Evolutionary conservation across 2,888 invertebrate species (phyloP).

Genomic region (Hypomecis atomaria): DNA sequence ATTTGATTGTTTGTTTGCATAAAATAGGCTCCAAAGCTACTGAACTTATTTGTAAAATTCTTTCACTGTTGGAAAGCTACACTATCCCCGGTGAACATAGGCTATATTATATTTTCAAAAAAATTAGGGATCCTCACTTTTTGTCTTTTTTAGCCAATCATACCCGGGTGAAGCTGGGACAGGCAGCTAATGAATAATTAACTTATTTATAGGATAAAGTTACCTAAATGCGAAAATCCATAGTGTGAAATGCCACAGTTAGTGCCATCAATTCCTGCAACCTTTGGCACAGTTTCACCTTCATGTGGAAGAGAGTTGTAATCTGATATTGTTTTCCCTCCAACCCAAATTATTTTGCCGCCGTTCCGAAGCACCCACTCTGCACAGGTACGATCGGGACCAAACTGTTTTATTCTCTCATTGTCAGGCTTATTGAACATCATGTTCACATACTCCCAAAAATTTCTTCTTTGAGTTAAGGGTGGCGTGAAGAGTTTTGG

Average conservation of each 20-base stretch:
- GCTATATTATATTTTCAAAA: too few species aligned
- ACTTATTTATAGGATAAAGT: constrained; percentile 36
- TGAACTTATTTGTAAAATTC: too few species aligned
- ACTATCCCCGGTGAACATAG: too few species aligned
- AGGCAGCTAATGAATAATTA: too few species aligned
- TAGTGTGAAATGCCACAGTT: constrained; percentile 92
- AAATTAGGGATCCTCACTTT: too few species aligned
- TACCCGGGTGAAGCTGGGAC: too few species aligned
- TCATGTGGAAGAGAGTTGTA: constrained; percentile 90
- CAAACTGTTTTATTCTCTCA: constrained; percentile 88
- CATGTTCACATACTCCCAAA: constrained; percentile 85
- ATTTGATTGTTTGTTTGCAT: too few species aligned
- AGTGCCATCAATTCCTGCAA: constrained; percentile 91
- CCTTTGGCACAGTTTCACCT: constrained; percentile 75
- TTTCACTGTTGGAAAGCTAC: too few species aligned
- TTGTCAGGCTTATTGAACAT: constrained; percentile 89
- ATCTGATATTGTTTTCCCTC: constrained; percentile 83
- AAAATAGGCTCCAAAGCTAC: too few species aligned
- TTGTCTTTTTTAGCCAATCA: too few species aligned
- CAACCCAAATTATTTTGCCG: constrained; percentile 90
- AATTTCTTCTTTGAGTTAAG: constrained; percentile 59
- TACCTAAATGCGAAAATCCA: constrained; percentile 93
- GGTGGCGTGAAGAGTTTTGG: constrained; percentile 43
- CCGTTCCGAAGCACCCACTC: constrained; percentile 98
- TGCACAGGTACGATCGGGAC: constrained; percentile 95